These are phyloP conservation scores for Hippolais icterina DNA, from an alignment of 2,113 vertebrate species.

Conservation along the genomic window DNA sequence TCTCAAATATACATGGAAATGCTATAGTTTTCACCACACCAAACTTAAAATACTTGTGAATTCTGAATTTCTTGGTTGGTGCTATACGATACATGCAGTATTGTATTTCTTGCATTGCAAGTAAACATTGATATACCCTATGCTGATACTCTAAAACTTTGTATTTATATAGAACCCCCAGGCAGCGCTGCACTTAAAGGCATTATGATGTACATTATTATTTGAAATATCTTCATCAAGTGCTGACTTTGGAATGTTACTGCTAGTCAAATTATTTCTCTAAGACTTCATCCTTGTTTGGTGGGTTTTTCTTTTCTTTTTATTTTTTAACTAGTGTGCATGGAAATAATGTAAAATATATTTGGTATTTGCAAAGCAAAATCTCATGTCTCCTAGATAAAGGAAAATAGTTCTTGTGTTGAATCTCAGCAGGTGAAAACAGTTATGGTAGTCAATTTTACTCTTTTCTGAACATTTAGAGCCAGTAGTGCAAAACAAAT, in stretches of 20 bases:
- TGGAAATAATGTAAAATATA: background rate
- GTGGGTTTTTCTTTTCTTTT: background rate
- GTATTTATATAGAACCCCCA: background rate
- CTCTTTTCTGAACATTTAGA: background rate
- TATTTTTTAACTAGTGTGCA: background rate
- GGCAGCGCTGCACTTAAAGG: background rate
- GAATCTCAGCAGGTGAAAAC: background rate
- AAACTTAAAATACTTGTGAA: background rate
- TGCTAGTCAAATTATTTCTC: background rate
- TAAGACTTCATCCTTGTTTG: background rate
- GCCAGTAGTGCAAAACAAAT: slow-evolving; percentile 19
- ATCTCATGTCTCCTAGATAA: background rate
- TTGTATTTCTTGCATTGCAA: background rate
- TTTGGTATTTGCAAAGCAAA: background rate
- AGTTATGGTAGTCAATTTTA: background rate
- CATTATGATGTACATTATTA: background rate
- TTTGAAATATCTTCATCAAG: background rate
- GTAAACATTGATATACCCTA: background rate
- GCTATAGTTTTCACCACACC: background rate
- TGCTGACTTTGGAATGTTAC: background rate
- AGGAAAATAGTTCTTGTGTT: background rate
- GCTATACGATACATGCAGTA: background rate
- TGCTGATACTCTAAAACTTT: background rate
- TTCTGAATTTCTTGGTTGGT: background rate
- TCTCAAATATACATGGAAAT: background rate